These are phyloP conservation scores for Arctopsyche grandis DNA, from an alignment of 1,140 invertebrate genomes.

Conservation along the genomic window DNA sequence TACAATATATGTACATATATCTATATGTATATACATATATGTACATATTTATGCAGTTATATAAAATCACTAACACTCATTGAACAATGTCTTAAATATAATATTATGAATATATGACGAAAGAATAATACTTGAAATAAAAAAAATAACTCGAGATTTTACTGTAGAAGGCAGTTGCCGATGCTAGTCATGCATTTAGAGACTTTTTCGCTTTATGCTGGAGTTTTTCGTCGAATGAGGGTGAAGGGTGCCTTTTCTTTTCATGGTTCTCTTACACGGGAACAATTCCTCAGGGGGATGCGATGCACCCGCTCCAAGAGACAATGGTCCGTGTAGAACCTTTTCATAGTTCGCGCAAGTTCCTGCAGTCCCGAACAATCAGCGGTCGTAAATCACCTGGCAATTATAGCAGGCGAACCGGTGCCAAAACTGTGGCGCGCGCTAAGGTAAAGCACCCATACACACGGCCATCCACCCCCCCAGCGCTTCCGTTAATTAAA, in stretches of 20 bases:
- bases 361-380: constrained; percentile 45
- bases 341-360: constrained; percentile 36
- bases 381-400: constrained; percentile 44
- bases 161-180: too few relatives aligned
- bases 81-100: too few relatives aligned
- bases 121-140: too few relatives aligned
- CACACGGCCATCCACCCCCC: background rate
- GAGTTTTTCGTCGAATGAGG: too few relatives aligned
- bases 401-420: constrained; percentile 37
- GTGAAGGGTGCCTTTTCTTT: background rate
- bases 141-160: too few relatives aligned
- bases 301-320: constrained; percentile 14
- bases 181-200: too few relatives aligned
- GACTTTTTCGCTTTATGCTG: too few relatives aligned
- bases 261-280: constrained; percentile 1
- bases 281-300: background rate
- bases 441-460: background rate
- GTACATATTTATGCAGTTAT: background rate
- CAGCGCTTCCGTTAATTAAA: constrained; percentile 8
- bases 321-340: constrained; percentile 21
- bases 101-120: too few relatives aligned
- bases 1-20: background rate
- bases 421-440: constrained; percentile 16
- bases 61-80: too few relatives aligned
- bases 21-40: background rate